Conservation (phyloP, 2,797 vertebrate genomes). For the Falco columbarius region DNA sequence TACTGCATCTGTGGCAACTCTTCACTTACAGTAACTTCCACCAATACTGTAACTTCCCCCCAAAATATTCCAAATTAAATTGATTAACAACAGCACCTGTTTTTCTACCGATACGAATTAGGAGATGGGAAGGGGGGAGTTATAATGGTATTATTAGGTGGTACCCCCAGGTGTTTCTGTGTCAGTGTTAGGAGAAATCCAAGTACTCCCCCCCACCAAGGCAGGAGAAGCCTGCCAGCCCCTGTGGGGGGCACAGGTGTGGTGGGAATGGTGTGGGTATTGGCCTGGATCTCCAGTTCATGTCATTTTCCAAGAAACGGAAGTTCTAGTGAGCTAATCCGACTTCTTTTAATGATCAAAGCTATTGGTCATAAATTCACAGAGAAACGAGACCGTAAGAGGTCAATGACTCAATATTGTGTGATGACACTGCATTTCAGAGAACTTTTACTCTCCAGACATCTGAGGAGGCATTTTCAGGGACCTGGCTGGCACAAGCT, state of each 20-base stretch:
- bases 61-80: background rate
- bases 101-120: background rate
- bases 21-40: background rate
- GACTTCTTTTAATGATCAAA: background rate
- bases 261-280: rapidly evolving
- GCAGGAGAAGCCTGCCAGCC: background rate
- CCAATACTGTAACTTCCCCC: background rate
- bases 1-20: background rate
- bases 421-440: background rate
- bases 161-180: background rate
- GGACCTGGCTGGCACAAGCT: background rate
- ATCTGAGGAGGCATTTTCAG: background rate
- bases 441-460: background rate
- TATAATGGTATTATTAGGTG: background rate
- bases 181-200: background rate
- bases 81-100: background rate
- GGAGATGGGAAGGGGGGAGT: background rate
- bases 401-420: background rate
- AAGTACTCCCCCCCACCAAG: background rate
- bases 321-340: background rate
- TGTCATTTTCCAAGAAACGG: background rate
- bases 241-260: rapidly evolving
- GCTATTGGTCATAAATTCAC: background rate
- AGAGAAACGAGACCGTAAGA: background rate
- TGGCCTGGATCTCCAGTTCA: background rate